Base-by-base conservation (phyloP, 2,113 vertebrate genomes). In the Ancistrus triradiatus region DNA sequence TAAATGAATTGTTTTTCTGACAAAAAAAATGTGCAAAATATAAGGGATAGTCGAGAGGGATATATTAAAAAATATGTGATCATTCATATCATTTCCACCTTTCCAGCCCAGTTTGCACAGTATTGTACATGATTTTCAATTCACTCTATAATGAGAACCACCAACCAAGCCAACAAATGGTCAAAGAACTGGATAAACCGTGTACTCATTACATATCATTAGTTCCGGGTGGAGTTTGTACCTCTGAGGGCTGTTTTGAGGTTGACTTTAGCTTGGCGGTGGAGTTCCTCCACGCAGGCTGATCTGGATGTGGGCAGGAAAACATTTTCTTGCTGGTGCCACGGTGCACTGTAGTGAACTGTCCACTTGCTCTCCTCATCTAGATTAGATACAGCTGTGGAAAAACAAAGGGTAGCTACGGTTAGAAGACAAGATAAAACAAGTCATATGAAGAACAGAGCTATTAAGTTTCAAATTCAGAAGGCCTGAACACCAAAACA, bases 281-380 rank as follows among this genome's bases (percentile, higher is more conserved):
- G 96, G 69, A 99, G 85, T 77, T 97, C 93, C 46, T 98, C 95
- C 59, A 98, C 92, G 1, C 95, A 97, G 18, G 93, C 81, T 0
- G 96, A 93, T 76, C 96, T 88, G 15, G 85, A 90, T 53, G 86
- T 77, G 0, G 95, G 95, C 37, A 96, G 80, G 78, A 99, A 98
- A 31, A 99, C 95, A 31, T 98, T 98, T 75, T 98, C 95, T 80
- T 98, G 95, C 83, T 97, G 95, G 73, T 98, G 95, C 93, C 95
- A 96, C 0, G 94, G 92, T 4, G 95, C 95, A 0, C 88, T 92
- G 78, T 99, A 98, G 76, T 98, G 96, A 49, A 97, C 96, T 0
- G 91, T 91, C 96, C 95, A 98, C 74, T 93, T 92, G 66, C 90
- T 98, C 83, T 98, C 96, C 82, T 98, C 95, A 14, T 98, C 96